These are phyloP conservation scores for Tortrix viridana DNA, from an alignment of 2,888 invertebrate species.

Conservation along the genomic window DNA sequence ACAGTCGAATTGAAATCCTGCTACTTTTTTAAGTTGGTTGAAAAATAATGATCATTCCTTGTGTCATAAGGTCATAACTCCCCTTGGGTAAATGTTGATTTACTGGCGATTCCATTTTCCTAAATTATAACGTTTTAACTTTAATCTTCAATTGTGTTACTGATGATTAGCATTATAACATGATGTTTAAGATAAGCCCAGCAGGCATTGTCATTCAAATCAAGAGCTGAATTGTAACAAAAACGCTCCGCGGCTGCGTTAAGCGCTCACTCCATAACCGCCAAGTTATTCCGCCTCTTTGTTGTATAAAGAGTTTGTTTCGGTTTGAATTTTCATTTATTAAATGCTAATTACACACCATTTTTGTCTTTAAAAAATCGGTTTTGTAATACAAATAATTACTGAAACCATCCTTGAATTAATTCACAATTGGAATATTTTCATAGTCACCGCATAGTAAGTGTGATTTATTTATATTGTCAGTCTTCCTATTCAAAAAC, in stretches of 20 bases:
- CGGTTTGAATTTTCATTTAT: slow-evolving; percentile 41
- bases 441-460: neutral
- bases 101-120: too few species aligned
- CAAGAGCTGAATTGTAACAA: slow-evolving; percentile 39
- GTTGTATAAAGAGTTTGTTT: slow-evolving; percentile 58
- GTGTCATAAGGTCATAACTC: too few species aligned
- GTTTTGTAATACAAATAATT: slow-evolving; percentile 17
- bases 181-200: slow-evolving; percentile 14
- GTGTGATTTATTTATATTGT: neutral
- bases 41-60: too few species aligned
- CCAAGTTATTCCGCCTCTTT: slow-evolving; percentile 55
- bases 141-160: slow-evolving; percentile 3
- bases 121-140: neutral
- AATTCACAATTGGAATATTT: neutral
- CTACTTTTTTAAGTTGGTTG: too few species aligned
- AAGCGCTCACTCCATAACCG: slow-evolving; percentile 60
- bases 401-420: neutral
- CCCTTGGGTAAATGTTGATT: too few species aligned
- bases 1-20: too few species aligned
- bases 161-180: neutral
- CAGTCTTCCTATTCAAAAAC: neutral
- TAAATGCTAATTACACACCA: slow-evolving; percentile 24
- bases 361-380: slow-evolving; percentile 26
- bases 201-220: slow-evolving; percentile 24
- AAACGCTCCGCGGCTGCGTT: slow-evolving; percentile 53